A percentile compares a stretch with the other conserved stretches of the same genome.
Conservation (phyloP, 2,888 invertebrate species). For the Chaitophorus viminalis region DNA sequence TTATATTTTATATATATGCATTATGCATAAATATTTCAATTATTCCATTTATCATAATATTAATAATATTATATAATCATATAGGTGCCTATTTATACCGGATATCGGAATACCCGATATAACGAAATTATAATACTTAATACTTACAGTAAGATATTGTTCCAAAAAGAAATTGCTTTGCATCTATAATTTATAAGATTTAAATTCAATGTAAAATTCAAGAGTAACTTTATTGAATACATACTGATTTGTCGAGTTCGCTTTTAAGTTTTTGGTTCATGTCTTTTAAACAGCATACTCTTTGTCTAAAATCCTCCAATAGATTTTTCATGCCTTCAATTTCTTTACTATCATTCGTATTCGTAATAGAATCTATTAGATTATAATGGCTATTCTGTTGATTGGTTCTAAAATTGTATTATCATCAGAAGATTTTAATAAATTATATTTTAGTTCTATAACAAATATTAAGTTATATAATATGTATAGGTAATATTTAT, state of each 20-base stretch:
- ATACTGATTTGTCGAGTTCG: constrained; percentile 27
- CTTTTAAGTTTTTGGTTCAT: constrained; percentile 18
- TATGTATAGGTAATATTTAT: background rate
- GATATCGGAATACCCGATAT: background rate
- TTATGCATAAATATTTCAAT: no score
- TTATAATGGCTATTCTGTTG: background rate
- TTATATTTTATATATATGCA: no score
- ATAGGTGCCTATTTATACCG: no score
- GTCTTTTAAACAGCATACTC: background rate
- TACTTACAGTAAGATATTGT: constrained; percentile 40
- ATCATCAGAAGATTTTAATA: background rate
- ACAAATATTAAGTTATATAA: no score
- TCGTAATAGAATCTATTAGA: background rate
- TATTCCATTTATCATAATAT: no score
- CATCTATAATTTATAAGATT: constrained; percentile 3
- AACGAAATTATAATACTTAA: background rate
- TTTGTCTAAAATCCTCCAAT: background rate
- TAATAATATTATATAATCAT: no score
- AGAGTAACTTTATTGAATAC: background rate
- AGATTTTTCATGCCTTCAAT: constrained; percentile 4
- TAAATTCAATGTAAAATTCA: background rate
- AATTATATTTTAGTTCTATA: background rate
- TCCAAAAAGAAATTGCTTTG: constrained; percentile 29
- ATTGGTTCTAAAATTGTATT: background rate
- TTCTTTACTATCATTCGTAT: background rate